phyloP scores from a whole-genome alignment of 2,797 vertebrate species.

The Hyperoplus lanceolatus region DNA sequence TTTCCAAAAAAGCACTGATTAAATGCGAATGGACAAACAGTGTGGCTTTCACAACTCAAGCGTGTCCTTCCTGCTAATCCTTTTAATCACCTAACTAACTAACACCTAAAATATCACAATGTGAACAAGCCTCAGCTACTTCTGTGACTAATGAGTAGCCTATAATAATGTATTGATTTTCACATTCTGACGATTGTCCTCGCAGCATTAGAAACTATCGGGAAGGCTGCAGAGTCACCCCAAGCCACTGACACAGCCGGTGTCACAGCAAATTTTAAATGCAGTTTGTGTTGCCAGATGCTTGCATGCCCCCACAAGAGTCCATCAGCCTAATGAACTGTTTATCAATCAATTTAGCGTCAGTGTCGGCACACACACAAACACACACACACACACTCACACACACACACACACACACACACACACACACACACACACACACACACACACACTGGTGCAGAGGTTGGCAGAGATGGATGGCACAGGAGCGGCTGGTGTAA shows the following conservation, averaged over 20 bases:
- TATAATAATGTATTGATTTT: constrained; percentile 10
- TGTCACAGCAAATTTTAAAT: constrained; percentile 52
- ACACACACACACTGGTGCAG: constrained; percentile 32
- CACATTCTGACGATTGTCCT: constrained; percentile 7
- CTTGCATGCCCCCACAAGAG: constrained; percentile 45
- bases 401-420: constrained; percentile 51
- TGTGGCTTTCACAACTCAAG: constrained; percentile 17
- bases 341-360: constrained; percentile 78
- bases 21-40: constrained; percentile 19
- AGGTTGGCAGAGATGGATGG: constrained; percentile 68
- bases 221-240: constrained; percentile 37
- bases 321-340: constrained; percentile 80
- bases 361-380: too few relatives aligned
- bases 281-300: constrained; percentile 50
- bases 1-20: constrained; percentile 41
- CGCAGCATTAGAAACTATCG: constrained; percentile 3
- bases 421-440: constrained; percentile 50
- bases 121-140: not conserved
- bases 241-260: constrained; percentile 32
- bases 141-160: not conserved
- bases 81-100: constrained; percentile 11
- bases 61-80: constrained; percentile 14
- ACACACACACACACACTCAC: constrained; percentile 21
- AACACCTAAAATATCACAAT: constrained; percentile 22
- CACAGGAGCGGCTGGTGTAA: constrained; percentile 37